Conservation (phyloP, 2,888 invertebrate genomes). For the Chloromyia formosa region DNA sequence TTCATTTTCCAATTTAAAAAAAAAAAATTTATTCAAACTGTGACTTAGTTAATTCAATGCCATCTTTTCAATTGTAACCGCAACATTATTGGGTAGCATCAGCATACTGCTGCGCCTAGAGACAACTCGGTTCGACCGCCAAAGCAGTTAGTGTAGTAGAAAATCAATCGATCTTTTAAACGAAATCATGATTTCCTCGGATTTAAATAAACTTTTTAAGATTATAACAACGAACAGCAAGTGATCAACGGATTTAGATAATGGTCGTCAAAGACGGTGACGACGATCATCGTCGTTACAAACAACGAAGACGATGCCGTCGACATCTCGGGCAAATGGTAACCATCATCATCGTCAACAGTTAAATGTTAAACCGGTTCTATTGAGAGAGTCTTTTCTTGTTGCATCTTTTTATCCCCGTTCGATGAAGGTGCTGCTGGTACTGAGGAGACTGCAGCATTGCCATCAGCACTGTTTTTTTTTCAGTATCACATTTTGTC, state of each 20-base stretch:
- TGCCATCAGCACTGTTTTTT: neutral
- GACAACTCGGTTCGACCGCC: too few species aligned
- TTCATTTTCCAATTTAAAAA: constrained; percentile 18
- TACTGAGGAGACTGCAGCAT: constrained; percentile 1
- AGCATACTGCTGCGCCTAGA: too few species aligned
- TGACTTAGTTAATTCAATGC: neutral
- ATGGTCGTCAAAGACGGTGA: constrained; percentile 1
- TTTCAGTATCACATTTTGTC: neutral
- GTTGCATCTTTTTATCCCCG: neutral
- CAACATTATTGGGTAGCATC: neutral
- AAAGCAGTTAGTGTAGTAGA: constrained; percentile 13
- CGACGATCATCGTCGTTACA: neutral
- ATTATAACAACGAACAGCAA: constrained; percentile 12
- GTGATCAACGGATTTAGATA: constrained; percentile 35
- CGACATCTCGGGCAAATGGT: neutral
- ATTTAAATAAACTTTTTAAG: constrained; percentile 32
- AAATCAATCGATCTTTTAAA: constrained; percentile 24
- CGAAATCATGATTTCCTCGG: constrained; percentile 28
- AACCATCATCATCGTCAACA: neutral
- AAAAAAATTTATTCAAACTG: constrained; percentile 16
- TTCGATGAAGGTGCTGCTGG: constrained; percentile 8
- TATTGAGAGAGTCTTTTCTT: neutral
- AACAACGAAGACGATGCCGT: neutral
- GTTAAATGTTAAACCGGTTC: constrained; percentile 34
- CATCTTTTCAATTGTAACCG: constrained; percentile 1